Evolutionary conservation across 2,797 vertebrate species (phyloP), one percentile per base, ranked within the genome.

Genomic region (Ctenosaura bakeri): DNA sequence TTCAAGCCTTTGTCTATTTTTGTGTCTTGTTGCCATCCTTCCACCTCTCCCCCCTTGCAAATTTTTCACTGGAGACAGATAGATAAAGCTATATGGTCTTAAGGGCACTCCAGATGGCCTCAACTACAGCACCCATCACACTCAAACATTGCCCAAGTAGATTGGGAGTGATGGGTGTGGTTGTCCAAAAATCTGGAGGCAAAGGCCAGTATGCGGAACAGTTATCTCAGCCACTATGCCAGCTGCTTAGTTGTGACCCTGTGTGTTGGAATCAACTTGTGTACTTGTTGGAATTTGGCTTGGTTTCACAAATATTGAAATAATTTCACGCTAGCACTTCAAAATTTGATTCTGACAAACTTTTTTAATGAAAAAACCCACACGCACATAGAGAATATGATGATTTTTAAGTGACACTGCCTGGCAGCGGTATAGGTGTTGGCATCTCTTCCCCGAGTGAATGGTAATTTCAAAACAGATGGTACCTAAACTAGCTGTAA

Each of bases 251-350:
- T 20, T 35, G 9, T 35, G 71, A 74, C n/a, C 18, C n/a, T 1
- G 8, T 38, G 8, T 38, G n/a, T 38, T 38, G 38, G 73, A 38
- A 38, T 18, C 14, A 6, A 74, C 18, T 20, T 74, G 3, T 95
- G 1, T 6, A 90, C 83, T 64, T 71, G 38, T 84, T 83, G 90
- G 91, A 95, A 92, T 94, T 87, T 88, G 88, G 56, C 69, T 90
- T 92, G 85, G 29, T 38, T 91, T 46, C 92, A 93, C 24, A 71
- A 78, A 62, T 12, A 24, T 24, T 2, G 38, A 77, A 38, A 77
- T 22, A 77, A 20, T 46, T 38, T 77, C 74, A 52, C 76, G 71
- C 78, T 82, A 81, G 69, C 1, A 38, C 66, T 74, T 88, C 64
- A 89, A 78, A 89, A 93, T 93, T 92, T 74, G 56, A 16, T 71